phyloP scores from a whole-genome alignment of 37 sponge, comb jelly and placozoan species.

The Spongilla lacustris region DNA sequence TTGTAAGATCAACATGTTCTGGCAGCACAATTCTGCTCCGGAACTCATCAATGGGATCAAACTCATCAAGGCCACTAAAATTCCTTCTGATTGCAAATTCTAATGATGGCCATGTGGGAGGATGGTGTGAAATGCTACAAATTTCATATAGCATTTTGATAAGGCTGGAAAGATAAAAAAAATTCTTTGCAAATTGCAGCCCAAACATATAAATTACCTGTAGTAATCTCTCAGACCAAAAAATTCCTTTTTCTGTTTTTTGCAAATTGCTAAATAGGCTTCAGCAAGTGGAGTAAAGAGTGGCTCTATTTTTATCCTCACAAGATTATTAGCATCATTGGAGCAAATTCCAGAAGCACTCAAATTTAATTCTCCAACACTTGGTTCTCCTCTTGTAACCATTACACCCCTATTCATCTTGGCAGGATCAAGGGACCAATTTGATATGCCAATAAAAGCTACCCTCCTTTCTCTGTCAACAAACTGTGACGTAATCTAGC shows the following conservation, averaged over 20 bases:
- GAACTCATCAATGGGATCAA: too few relatives aligned
- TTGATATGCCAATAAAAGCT: conserved; percentile 87
- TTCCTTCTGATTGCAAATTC: conserved; percentile 62
- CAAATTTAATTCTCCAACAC: conserved; percentile 35
- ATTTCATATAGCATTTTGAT: conserved; percentile 72
- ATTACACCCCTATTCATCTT: conserved; percentile 91
- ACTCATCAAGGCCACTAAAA: conserved; percentile 55
- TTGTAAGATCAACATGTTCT: too few relatives aligned
- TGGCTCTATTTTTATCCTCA: background rate
- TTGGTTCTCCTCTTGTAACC: conserved; percentile 70
- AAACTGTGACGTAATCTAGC: background rate
- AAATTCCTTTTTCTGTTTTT: conserved; percentile 41
- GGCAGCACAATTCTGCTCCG: too few relatives aligned
- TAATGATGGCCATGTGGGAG: conserved; percentile 13
- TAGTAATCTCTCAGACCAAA: conserved; percentile 88
- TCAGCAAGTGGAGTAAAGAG: conserved; percentile 35
- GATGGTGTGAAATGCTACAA: background rate
- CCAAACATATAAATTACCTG: conserved; percentile 19
- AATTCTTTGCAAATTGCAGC: background rate
- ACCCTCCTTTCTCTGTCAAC: conserved; percentile 39
- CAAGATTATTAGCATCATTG: background rate
- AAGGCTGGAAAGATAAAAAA: conserved; percentile 20
- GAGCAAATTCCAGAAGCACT: conserved; percentile 72
- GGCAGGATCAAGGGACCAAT: conserved; percentile 93
- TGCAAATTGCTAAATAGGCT: conserved; percentile 43